These are phyloP conservation scores for Oryzaephilus surinamensis DNA, from an alignment of 1,140 invertebrate genomes.

Conservation along the genomic window DNA sequence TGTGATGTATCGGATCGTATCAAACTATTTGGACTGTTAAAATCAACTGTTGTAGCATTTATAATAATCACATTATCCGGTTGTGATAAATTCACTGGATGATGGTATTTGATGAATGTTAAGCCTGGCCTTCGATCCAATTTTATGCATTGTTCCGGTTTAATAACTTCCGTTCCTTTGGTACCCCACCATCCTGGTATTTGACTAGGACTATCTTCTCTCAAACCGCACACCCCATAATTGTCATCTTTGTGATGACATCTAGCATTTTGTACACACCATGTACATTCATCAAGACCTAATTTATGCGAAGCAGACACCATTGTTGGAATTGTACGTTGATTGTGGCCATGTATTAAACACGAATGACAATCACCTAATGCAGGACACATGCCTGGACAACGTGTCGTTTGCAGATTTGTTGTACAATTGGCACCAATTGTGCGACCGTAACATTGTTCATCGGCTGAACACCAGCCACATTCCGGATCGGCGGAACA, in stretches of 20 bases:
- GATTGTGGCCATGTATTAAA: slow-evolving; percentile 56
- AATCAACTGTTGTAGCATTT: slow-evolving; percentile 70
- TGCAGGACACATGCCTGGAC: slow-evolving; percentile 78
- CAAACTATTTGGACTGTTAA: slow-evolving; percentile 50
- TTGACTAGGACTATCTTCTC: slow-evolving; percentile 64
- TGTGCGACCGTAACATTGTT: slow-evolving; percentile 72
- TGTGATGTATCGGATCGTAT: slow-evolving; percentile 53
- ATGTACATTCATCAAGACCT: slow-evolving; percentile 68
- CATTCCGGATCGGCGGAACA: slow-evolving; percentile 86
- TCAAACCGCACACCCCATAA: slow-evolving; percentile 64
- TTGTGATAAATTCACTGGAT: slow-evolving; percentile 73
- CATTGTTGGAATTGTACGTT: slow-evolving; percentile 26
- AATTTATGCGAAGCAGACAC: slow-evolving; percentile 65
- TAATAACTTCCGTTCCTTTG: slow-evolving; percentile 66
- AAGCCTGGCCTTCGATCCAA: slow-evolving; percentile 77
- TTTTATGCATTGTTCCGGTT: slow-evolving; percentile 64
- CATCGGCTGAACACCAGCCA: slow-evolving; percentile 75
- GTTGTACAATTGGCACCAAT: slow-evolving; percentile 74
- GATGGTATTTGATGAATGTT: slow-evolving; percentile 77
- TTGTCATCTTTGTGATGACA: slow-evolving; percentile 81
- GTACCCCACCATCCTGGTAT: slow-evolving; percentile 82
- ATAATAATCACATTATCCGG: slow-evolving; percentile 77
- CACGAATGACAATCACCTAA: slow-evolving; percentile 83
- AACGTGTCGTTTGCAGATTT: slow-evolving; percentile 75
- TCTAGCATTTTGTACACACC: slow-evolving; percentile 87